Base-by-base conservation (phyloP, 2,113 vertebrate species). In the Neotragus pygmaeus region DNA sequence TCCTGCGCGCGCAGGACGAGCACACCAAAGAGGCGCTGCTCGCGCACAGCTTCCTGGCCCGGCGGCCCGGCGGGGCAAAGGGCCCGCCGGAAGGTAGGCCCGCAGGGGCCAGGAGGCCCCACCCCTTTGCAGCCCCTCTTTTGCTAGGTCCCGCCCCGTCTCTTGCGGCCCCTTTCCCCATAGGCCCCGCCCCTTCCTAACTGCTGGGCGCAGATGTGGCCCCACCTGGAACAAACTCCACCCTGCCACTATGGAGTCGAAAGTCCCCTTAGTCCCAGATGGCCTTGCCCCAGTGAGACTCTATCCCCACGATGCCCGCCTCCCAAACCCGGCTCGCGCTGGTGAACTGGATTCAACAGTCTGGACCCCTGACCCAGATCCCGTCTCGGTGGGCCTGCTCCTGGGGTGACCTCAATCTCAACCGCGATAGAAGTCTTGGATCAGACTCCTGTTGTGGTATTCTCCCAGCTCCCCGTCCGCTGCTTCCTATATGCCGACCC, bases 11-110 rank as follows among this genome's bases (percentile, higher is more conserved):
- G 1, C 98, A 98, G 84, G 97, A 98, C 12, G 98, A 99, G 43
- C 98, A 99, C 19, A 81, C 95, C 84, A 99, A 99, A 95, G 98
- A 99, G 60, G 97, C 97, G 4, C 97, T 99, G 70, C 97, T 99
- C 85, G 98, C 98, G 0, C 97, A 97, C 95, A 98, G 97, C 96
- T 98, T 98, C 83, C 77, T 98, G 62, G 91, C 94, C 14, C 94
- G 96, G 28, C 82, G 64, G 23, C 93, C 82, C 0, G 36, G 14
- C 0, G 95, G 77, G 0, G 2, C 13, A 0, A 25, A 16, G 1
- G 3, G 64, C 36, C 13, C 17, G 1, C 85, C 49, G 0, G 62
- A 96, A 95, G 96, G 93, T 97, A 96, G 39, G 93, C 30, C 16
- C 3, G 55, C 2, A 2, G 10, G 36, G 27, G 28, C 60, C 12